Evolutionary conservation across 2,113 vertebrate species (phyloP), one percentile per base, ranked within the genome.

Genomic region (Gnathonemus longibarbis): DNA sequence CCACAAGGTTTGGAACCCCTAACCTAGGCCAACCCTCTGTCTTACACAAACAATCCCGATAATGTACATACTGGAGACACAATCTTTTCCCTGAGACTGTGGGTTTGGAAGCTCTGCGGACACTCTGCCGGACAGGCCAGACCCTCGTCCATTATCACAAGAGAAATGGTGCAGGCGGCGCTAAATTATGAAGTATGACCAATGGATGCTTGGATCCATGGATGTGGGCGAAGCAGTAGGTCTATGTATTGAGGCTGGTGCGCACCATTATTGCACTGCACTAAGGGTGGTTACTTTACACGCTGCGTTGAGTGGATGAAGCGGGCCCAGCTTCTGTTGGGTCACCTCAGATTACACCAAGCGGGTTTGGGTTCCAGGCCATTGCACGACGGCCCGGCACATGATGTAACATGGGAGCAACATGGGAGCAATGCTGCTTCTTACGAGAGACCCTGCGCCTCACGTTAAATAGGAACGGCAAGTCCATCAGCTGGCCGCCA

Each of bases 381-480:
- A 0, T n/a, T 86, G 31, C 74, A 42, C 15, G 35, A 42, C 17
- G 35, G 74, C 74, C 74, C 35, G 35, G 35, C 42, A 4, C 27
- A 87, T 87, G 85, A 87, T 87, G 85, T 87, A 87, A 87, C n/a
- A 52, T 10, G 1, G 85, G 49, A 87, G 50, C 27, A 87, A 87
- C n/a, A 52, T 10, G 1, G 85, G 49, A 87, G 50, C 27, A 87
- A 87, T 87, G 49, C 48, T 80, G 35, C 24, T 52, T 87, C n/a
- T 53, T 48, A 48, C 24, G 21, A 46, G 13, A 50, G 49, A 8
- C 85, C n/a, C 11, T 17, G 50, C 17, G 50, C 31, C 27, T 39
- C 13, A n/a, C 31, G 56, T 39, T 87, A 56, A 53, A 52, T 87
- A 19, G 50, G 85, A 87, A 21, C 31, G 8, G 39, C 13, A 56